Evolutionary conservation across 2,113 vertebrate genomes (phyloP).

Genomic region (Catharus minimus): DNA sequence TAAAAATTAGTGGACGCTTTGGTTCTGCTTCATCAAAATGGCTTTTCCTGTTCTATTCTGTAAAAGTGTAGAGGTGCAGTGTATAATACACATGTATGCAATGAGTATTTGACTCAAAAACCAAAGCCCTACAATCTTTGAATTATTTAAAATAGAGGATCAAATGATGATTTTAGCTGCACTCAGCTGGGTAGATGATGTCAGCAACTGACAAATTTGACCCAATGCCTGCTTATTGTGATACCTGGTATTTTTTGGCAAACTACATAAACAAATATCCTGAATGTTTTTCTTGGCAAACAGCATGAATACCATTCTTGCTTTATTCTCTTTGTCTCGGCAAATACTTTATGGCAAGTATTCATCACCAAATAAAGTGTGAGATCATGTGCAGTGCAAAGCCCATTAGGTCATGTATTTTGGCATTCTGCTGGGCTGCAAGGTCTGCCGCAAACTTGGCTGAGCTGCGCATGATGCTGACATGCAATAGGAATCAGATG

Average conservation of each 20-base stretch:
- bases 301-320: neutral
- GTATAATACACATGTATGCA: neutral
- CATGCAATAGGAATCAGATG: neutral
- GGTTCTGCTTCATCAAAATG: neutral
- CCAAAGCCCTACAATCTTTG: neutral
- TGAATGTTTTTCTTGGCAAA: slow-evolving; percentile 28
- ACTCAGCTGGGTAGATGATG: neutral
- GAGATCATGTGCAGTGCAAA: neutral
- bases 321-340: neutral
- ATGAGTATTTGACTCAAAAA: neutral
- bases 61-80: neutral
- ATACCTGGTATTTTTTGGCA: slow-evolving; percentile 5
- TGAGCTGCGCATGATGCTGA: neutral
- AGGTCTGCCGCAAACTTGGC: slow-evolving; percentile 7
- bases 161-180: neutral
- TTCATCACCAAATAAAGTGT: slow-evolving; percentile 15
- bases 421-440: neutral
- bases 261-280: slow-evolving; percentile 6
- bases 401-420: neutral
- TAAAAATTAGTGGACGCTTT: neutral
- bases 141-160: neutral
- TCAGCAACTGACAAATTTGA: neutral
- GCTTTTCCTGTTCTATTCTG: neutral
- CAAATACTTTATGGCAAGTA: neutral
- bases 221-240: neutral